A percentile compares a stretch with the other conserved stretches of the same genome.
Conservation (phyloP, 2,797 vertebrate genomes). For the Carcharodon carcharias region DNA sequence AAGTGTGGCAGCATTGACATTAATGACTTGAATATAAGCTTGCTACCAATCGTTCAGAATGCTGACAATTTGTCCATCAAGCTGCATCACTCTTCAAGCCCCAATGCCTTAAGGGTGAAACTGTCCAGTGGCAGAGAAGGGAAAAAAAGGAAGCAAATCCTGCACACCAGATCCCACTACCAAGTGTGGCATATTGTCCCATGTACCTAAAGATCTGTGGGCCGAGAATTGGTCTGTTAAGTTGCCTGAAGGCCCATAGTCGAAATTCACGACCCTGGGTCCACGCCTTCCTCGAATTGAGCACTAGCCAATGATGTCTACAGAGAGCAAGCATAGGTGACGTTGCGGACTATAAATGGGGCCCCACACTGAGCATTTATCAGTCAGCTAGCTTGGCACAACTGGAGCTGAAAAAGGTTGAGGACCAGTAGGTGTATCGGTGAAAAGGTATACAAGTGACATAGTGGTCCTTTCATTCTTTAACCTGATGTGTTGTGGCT, state of each 20-base stretch:
- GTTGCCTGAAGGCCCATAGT: too few relatives aligned
- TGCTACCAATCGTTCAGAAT: too few relatives aligned
- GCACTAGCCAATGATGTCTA: background rate
- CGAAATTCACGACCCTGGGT: too few relatives aligned
- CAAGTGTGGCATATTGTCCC: too few relatives aligned
- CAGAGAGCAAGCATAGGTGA: background rate
- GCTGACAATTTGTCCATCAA: background rate
- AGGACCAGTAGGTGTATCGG: background rate
- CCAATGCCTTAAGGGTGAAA: too few relatives aligned
- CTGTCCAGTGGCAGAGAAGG: background rate
- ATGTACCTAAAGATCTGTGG: too few relatives aligned
- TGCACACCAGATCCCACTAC: too few relatives aligned
- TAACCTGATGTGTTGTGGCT: background rate
- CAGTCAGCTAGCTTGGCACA: background rate
- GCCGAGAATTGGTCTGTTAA: too few relatives aligned
- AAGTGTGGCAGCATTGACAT: too few relatives aligned
- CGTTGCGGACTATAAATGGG: background rate
- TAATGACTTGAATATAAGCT: too few relatives aligned
- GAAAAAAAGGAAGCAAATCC: background rate
- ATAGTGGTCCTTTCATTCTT: background rate
- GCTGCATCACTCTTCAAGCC: background rate
- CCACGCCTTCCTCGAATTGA: too few relatives aligned
- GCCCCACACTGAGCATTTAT: background rate
- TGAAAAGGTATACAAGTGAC: background rate
- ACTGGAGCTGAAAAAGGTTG: background rate